Conservation (phyloP, 2,797 vertebrate species). For the Anguilla obscura region DNA sequence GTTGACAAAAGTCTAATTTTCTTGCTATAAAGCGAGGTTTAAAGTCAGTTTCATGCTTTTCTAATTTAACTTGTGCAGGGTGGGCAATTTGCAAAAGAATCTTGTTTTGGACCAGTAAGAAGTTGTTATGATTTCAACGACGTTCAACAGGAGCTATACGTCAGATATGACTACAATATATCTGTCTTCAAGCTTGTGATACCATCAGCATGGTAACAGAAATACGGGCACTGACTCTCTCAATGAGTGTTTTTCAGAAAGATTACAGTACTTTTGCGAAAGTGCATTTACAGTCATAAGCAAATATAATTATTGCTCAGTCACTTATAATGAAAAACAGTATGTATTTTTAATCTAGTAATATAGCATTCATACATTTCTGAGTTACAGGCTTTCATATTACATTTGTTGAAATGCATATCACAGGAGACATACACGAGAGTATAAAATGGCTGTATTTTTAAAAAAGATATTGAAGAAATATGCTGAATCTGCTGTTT, state of each 20-base stretch:
- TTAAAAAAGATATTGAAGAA: neutral
- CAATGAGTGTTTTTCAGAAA: constrained; percentile 13
- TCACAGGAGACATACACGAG: neutral
- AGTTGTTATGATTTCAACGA: no score
- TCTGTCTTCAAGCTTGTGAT: neutral
- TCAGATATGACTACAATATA: no score
- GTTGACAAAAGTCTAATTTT: neutral
- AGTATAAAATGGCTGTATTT: neutral
- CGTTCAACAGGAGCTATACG: no score
- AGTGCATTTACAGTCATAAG: neutral
- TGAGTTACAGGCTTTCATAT: neutral
- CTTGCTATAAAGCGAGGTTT: neutral
- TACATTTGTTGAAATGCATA: neutral
- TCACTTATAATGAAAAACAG: neutral
- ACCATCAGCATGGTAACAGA: neutral
- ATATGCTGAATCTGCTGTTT: neutral
- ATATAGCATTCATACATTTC: no score
- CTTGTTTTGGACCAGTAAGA: no score
- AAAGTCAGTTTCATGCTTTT: neutral
- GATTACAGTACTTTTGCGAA: neutral
- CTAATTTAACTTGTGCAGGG: neutral
- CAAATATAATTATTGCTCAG: neutral
- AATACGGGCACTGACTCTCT: neutral
- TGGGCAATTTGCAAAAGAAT: no score
- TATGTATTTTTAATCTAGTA: neutral